Base-by-base conservation (phyloP, 37 sponge, comb jelly and placozoan genomes). In the Hexactinellida sp. region DNA sequence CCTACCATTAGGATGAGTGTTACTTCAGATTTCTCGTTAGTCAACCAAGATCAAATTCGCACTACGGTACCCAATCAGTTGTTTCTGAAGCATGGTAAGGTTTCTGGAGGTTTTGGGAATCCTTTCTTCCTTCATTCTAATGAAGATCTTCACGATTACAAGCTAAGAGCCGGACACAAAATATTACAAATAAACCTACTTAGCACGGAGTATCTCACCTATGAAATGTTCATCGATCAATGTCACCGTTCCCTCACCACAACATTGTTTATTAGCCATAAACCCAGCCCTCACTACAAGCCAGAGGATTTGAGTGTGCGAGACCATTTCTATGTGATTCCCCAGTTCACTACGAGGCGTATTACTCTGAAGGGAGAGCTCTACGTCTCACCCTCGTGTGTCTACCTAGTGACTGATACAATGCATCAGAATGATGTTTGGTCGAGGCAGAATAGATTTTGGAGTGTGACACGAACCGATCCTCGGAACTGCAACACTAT, bases 251-350 rank as follows among this genome's bases (percentile, higher is more conserved):
- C 25, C 3, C 28, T 23, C 30, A 25, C 32, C 76, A 63, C 13
- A 25, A 63, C 76, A 25, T 23, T 63, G 34, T 63, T 32, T 63
- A 28, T 63, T 23, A 63, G 76, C 30, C 21, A 25, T 10, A 28
- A 32, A 25, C 76, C 76, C 34, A 63, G 76, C 13, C 25, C 76
- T 63, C 28, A 63, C 13, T 63, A 21, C 76, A 63, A 63, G 13
- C 76, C 76, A 21, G 76, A 63, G 3, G 76, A 63, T 3, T n/a
- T 63, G 76, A 63, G 30, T 63, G 32, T 63, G 13, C 76, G 76
- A 63, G 76, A 63, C 13, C 76, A 63, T 63, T 63, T 63, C 76
- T 63, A n/a, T 63, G 76, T 63, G 21, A 63, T 63, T 63, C 76
- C 76, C 5, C 76, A 28, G 21, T 63, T 63, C 76, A 63, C 34